phyloP scores from a whole-genome alignment of 2,797 vertebrate genomes.

The Arnoldichthys spilopterus region DNA sequence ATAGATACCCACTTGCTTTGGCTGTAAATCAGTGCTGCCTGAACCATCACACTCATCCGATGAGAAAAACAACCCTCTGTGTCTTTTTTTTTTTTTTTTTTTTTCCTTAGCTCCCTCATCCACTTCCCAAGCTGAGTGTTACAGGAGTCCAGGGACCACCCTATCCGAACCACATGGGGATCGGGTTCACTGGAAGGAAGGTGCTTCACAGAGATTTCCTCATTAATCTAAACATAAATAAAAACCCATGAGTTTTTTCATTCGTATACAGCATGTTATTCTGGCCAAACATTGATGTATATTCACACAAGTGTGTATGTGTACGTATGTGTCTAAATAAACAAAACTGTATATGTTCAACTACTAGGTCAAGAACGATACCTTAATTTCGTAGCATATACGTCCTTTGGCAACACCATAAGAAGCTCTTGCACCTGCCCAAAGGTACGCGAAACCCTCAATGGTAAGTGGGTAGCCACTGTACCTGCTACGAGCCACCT shows the following conservation, averaged over 20 bases:
- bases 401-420: constrained; percentile 86
- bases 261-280: not conserved
- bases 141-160: constrained; percentile 92
- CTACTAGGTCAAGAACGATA: constrained; percentile 52
- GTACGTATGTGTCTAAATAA: no score
- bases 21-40: not conserved
- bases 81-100: not conserved
- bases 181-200: constrained; percentile 89
- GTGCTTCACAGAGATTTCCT: constrained; percentile 93
- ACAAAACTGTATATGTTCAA: not conserved
- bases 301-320: not conserved
- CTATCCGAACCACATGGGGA: constrained; percentile 92
- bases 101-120: not conserved
- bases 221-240: constrained; percentile 81
- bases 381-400: constrained; percentile 94
- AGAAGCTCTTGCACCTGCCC: constrained; percentile 90
- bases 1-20: no score
- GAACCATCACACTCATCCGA: not conserved
- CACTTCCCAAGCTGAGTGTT: constrained; percentile 91
- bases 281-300: not conserved
- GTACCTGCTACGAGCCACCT: constrained; percentile 90
- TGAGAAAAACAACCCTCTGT: not conserved
- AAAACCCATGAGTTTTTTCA: not conserved
- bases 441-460: constrained; percentile 93
- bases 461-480: constrained; percentile 93